phyloP scores from a whole-genome alignment of 2,113 vertebrate species.

The Heptranchias perlo region DNA sequence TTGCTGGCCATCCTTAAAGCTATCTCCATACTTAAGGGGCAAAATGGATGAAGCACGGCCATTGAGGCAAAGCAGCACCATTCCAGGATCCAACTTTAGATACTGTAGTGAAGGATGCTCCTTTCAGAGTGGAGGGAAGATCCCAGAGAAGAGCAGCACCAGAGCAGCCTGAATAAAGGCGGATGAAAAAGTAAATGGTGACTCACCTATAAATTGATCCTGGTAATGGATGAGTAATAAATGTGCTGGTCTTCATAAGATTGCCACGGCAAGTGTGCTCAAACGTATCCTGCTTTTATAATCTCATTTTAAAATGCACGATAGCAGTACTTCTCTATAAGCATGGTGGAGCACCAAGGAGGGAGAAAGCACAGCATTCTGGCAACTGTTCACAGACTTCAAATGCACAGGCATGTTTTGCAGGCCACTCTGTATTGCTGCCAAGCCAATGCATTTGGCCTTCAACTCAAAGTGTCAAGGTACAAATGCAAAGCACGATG shows the following conservation, averaged over 20 bases:
- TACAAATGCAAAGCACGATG: not conserved
- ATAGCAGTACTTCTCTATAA: not conserved
- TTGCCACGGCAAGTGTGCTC: not conserved
- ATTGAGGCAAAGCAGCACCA: not conserved
- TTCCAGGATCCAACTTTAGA: not conserved
- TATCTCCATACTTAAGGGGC: not conserved
- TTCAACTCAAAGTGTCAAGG: not conserved
- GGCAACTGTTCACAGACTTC: not conserved
- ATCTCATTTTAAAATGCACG: not conserved
- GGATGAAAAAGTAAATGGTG: not conserved
- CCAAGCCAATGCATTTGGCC: not conserved
- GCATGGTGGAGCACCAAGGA: not conserved
- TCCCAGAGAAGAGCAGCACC: not conserved
- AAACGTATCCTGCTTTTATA: not conserved
- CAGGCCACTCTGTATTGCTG: not conserved
- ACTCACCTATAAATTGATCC: not conserved
- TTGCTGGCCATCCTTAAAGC: not conserved
- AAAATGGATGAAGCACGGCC: not conserved
- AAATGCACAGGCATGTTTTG: not conserved
- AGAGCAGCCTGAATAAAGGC: not conserved
- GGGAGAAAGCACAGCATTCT: not conserved
- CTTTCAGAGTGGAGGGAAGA: not conserved
- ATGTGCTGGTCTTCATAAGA: not conserved
- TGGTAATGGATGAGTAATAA: not conserved
- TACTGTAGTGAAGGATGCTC: not conserved